phyloP scores from a whole-genome alignment of 2,797 vertebrate genomes.

The Diceros bicornis region DNA sequence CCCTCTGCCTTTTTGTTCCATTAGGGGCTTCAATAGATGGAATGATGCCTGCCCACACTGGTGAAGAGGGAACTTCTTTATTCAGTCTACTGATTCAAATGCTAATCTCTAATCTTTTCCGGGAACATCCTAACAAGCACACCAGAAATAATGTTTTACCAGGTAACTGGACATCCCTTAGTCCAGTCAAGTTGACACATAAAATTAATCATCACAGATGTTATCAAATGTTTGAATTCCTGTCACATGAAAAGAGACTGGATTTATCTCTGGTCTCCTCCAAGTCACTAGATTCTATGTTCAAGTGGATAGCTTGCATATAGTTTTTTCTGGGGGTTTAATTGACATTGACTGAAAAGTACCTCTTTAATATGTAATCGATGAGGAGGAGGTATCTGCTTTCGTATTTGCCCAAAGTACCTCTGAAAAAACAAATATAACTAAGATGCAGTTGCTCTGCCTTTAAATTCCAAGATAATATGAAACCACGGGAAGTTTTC shows the following conservation, averaged over 20 bases:
- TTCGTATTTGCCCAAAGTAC: not conserved
- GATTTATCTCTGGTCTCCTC: not conserved
- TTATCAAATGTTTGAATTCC: slow-evolving; percentile 58
- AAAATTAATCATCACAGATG: not conserved
- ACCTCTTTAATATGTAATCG: not conserved
- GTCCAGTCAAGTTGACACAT: not conserved
- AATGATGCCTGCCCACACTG: not conserved
- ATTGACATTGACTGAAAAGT: not conserved
- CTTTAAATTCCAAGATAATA: slow-evolving; percentile 41
- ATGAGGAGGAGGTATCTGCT: not conserved
- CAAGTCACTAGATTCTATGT: not conserved
- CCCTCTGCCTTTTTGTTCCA: not conserved
- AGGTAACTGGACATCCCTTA: not conserved
- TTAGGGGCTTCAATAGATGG: not conserved
- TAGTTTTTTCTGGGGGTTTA: not conserved
- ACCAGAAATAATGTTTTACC: not conserved
- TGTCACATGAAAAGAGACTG: not conserved
- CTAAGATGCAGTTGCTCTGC: not conserved
- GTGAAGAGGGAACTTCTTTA: not conserved
- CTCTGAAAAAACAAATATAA: not conserved
- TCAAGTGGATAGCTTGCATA: not conserved
- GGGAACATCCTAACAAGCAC: not conserved
- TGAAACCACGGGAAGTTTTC: not conserved
- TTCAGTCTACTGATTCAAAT: not conserved
- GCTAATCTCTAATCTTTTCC: not conserved